Base-by-base conservation (phyloP, 2,888 invertebrate species). In the Agonopterix subpropinquella region DNA sequence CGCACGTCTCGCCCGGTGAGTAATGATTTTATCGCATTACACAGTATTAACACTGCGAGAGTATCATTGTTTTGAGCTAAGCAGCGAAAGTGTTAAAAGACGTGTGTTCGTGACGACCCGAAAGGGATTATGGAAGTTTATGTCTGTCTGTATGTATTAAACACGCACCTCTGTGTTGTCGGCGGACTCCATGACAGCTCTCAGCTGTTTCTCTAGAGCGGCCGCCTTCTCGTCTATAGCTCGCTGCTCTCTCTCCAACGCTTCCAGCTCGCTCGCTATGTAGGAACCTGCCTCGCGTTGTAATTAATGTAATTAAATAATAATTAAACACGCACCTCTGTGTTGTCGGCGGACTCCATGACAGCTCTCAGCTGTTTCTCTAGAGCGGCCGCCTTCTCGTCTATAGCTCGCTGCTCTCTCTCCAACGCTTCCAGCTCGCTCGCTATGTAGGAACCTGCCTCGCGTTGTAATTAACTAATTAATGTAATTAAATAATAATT, bases 221-320 rank as follows among this genome's bases (percentile, higher is more conserved):
- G 95, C 95, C 10, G 98, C 98, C 71, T 95, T 93, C 69, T 94
- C 92, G 80, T 98, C 98, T 62, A 98, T 95, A 70, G 96, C 95
- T 59, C 92, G 91, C 78, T 98, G 97, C 73, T 98, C 97, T 47
- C 95, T 89, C 79, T 98, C 98, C 53, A 98, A 80, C 43, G 96
- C 95, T 67, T 95, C 95, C 71, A 97, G 84, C 86, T 98, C 98
- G 71, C 95, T 94, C 74, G 95, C 94, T 59, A 98, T 96, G 82
- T 97, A 97, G n/a, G 93, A 93, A n/a, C n/a, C n/a, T n/a, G n/a
- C n/a, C n/a, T n/a, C n/a, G n/a, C n/a, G n/a, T n/a, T n/a, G n/a
- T n/a, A n/a, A n/a, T n/a, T n/a, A n/a, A n/a, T n/a, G n/a, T n/a
- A n/a, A n/a, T n/a, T n/a, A n/a, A n/a, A n/a, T n/a, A n/a, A n/a